phyloP scores from a whole-genome alignment of 2,888 invertebrate species.

The Chrysolina americana region DNA sequence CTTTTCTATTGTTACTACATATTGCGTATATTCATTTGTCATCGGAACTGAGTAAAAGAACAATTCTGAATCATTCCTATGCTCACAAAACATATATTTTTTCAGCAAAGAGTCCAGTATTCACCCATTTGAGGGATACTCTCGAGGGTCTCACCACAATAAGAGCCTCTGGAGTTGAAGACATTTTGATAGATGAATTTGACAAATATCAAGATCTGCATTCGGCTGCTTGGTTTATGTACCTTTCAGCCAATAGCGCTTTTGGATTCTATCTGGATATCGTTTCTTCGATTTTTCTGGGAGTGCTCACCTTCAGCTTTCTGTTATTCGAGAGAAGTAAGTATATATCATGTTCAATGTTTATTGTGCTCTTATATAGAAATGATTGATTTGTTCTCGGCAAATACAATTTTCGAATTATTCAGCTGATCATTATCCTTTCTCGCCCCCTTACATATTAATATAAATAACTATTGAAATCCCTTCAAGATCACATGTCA shows the following conservation, averaged over 20 bases:
- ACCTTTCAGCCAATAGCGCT: neutral
- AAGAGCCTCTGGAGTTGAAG: neutral
- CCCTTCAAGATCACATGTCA: too few relatives aligned
- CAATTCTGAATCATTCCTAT: too few relatives aligned
- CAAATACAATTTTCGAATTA: too few relatives aligned
- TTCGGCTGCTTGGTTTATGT: neutral
- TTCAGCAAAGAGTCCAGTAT: neutral
- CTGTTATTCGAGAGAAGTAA: neutral
- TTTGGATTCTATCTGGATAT: neutral
- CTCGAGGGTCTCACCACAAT: neutral
- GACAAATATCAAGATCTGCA: neutral
- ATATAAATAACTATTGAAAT: too few relatives aligned
- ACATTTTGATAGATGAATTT: neutral
- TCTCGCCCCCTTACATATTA: too few relatives aligned
- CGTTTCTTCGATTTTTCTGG: neutral
- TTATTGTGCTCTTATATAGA: too few relatives aligned
- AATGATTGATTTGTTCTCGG: too few relatives aligned
- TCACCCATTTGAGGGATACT: neutral
- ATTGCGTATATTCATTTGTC: too few relatives aligned
- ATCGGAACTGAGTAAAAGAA: too few relatives aligned
- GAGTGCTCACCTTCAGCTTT: neutral
- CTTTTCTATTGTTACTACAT: too few relatives aligned
- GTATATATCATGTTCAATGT: neutral
- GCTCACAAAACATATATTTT: neutral
- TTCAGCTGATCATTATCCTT: too few relatives aligned